phyloP scores from a whole-genome alignment of 2,113 vertebrate genomes.

The Calypte anna region DNA sequence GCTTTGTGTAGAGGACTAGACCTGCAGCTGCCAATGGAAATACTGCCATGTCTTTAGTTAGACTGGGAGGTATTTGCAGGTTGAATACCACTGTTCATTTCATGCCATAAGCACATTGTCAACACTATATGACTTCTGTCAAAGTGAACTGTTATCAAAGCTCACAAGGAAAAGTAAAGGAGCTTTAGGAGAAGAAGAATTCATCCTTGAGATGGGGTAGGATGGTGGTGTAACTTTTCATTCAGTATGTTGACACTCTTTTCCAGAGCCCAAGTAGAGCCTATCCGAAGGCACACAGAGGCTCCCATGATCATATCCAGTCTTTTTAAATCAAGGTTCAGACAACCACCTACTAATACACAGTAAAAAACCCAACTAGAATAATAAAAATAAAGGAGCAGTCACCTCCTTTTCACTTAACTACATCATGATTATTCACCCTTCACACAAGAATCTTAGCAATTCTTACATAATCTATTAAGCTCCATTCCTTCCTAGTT shows the following conservation, averaged over 20 bases:
- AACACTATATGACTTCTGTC: not conserved
- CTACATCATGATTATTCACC: conserved; percentile 8
- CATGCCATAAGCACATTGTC: not conserved
- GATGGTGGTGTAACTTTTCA: not conserved
- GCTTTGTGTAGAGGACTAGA: not conserved
- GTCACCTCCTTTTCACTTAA: conserved; percentile 2
- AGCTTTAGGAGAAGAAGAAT: not conserved
- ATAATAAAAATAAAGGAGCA: not conserved
- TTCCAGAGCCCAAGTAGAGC: not conserved
- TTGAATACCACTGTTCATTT: not conserved
- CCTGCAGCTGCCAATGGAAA: not conserved
- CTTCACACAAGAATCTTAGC: not conserved
- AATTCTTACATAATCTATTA: not conserved
- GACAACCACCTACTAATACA: not conserved
- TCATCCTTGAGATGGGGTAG: not conserved
- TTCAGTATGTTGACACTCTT: not conserved
- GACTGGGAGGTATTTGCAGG: not conserved
- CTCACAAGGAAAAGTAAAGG: not conserved
- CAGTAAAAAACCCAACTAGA: not conserved
- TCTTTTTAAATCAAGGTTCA: not conserved
- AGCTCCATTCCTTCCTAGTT: not conserved
- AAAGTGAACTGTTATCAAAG: not conserved
- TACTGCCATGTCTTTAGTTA: not conserved
- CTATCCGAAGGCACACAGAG: not conserved
- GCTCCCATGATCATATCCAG: not conserved